Conservation (phyloP, 2,113 vertebrate genomes). For the Seriola rivoliana region DNA sequence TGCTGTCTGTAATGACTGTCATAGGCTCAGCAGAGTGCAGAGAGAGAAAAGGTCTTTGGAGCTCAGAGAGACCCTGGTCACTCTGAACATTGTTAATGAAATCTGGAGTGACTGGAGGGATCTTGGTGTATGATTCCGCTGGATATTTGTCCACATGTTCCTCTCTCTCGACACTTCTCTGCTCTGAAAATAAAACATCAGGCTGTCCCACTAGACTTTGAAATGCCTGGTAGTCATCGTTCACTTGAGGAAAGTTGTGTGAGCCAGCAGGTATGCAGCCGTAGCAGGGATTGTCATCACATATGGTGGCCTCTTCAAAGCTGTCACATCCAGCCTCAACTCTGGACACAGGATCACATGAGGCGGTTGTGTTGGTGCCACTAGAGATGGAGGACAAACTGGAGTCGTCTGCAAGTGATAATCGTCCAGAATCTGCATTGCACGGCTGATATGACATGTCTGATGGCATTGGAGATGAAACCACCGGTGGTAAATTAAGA, state of each 20-base stretch:
- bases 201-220: constrained; percentile 27
- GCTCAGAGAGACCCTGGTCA: not conserved
- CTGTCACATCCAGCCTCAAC: constrained; percentile 28
- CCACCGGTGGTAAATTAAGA: not conserved
- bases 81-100: not conserved
- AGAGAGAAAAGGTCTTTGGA: constrained; percentile 13
- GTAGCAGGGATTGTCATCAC: constrained; percentile 32
- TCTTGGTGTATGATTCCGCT: not conserved
- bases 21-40: not conserved
- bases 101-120: not conserved
- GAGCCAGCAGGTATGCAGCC: not conserved
- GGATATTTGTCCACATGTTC: constrained; percentile 3
- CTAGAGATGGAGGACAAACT: constrained; percentile 34
- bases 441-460: constrained; percentile 61
- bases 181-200: not conserved
- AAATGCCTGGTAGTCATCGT: constrained; percentile 65
- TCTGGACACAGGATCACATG: not conserved
- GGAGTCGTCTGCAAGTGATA: constrained; percentile 37
- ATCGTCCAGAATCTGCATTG: constrained; percentile 27
- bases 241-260: constrained; percentile 15
- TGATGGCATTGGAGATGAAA: constrained; percentile 18
- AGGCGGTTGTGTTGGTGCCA: not conserved
- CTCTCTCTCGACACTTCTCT: not conserved
- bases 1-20: constrained; percentile 25
- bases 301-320: not conserved